Percentiles rank a stretch among this genome's conserved stretches.
Conservation (phyloP, 2,113 vertebrate genomes). For the Neolamprologus variostigma region DNA sequence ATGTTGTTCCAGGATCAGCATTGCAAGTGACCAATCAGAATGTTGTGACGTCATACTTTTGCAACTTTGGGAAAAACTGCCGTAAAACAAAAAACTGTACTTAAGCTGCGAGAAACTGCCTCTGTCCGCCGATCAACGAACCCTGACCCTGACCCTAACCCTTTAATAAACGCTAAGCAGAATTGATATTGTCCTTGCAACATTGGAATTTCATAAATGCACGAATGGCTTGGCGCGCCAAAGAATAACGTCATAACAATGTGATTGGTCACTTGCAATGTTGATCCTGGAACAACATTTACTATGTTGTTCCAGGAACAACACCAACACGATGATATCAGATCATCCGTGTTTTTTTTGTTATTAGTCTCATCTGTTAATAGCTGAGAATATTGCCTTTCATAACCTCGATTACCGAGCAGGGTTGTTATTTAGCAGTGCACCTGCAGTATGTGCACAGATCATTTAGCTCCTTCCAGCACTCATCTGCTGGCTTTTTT, state of each 20-base stretch:
- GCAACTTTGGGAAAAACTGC: background rate
- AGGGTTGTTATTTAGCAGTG: background rate
- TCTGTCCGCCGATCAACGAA: background rate
- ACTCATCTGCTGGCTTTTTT: background rate
- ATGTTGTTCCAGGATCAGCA: background rate
- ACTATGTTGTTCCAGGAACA: background rate
- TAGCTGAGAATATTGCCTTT: background rate
- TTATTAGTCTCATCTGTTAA: background rate
- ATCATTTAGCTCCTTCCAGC: background rate
- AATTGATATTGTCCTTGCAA: background rate
- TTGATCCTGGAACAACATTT: background rate
- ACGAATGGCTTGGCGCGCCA: background rate
- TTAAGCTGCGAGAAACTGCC: background rate
- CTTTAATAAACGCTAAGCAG: background rate
- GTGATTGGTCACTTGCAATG: background rate
- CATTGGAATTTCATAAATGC: background rate
- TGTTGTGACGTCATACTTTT: background rate
- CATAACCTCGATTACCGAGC: background rate
- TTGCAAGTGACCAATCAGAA: background rate
- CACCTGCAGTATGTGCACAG: background rate
- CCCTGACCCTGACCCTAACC: background rate
- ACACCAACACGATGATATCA: background rate
- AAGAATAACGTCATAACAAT: background rate
- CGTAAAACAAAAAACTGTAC: background rate
- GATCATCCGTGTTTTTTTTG: fast-evolving